phyloP scores from a whole-genome alignment of 2,113 vertebrate genomes.

The Cyprinodon variegatus region DNA sequence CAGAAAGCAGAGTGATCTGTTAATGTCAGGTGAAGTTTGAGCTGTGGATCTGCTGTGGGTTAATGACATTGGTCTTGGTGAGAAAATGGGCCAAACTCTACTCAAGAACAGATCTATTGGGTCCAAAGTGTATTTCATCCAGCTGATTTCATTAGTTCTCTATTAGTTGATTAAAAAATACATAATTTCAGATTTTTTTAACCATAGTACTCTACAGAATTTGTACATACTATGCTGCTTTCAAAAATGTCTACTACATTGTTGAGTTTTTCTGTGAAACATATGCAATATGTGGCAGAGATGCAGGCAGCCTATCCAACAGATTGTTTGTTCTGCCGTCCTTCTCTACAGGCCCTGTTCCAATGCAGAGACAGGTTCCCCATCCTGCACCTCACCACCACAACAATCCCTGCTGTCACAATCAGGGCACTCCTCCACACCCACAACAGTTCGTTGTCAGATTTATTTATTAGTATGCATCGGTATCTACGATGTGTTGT shows the following conservation, averaged over 20 bases:
- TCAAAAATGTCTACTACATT: not conserved
- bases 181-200: not conserved
- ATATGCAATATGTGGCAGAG: not conserved
- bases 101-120: not conserved
- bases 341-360: conserved; percentile 32
- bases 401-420: not conserved
- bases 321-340: not conserved
- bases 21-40: no score
- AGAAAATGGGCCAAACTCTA: not conserved
- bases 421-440: not conserved
- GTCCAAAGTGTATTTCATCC: not conserved
- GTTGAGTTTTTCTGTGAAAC: not conserved
- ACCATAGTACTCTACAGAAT: not conserved
- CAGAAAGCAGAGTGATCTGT: no score
- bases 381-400: not conserved
- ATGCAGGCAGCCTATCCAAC: not conserved
- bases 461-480: not conserved
- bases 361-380: conserved; percentile 5
- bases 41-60: no score
- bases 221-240: no score
- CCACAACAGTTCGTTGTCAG: conserved; percentile 10
- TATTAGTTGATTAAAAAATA: not conserved
- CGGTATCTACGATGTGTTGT: not conserved
- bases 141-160: not conserved
- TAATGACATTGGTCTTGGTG: no score